Evolutionary conservation across 2,113 vertebrate genomes (phyloP).

Genomic region (Ptilonorhynchus violaceus): DNA sequence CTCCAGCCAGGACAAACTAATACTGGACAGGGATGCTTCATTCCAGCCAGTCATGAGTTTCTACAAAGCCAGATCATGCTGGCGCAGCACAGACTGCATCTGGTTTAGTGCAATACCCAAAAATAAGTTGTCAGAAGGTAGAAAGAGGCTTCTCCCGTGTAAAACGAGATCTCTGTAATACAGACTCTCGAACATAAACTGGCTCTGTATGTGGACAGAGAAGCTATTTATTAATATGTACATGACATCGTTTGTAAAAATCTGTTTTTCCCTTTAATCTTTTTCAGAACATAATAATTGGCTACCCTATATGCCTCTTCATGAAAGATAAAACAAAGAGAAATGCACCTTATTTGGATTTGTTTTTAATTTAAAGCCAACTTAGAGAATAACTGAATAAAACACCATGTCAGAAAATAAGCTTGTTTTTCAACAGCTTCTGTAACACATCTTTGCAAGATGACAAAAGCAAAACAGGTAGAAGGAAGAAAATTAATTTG

Average conservation of each 20-base stretch:
- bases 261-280: background rate
- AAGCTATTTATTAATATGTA: background rate
- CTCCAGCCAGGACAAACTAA: background rate
- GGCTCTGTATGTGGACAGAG: background rate
- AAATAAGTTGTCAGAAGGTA: background rate
- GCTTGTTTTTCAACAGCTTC: background rate
- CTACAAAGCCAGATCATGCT: background rate
- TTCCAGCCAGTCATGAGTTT: background rate
- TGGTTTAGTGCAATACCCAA: background rate
- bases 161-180: background rate
- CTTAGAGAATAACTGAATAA: background rate
- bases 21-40: background rate
- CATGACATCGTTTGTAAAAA: background rate
- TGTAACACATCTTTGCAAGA: background rate
- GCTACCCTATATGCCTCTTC: background rate
- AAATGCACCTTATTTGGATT: background rate
- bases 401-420: background rate
- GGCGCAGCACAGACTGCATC: background rate
- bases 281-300: background rate
- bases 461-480: background rate
- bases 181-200: accelerated
- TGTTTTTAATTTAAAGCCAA: background rate
- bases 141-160: background rate
- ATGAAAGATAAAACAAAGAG: background rate
- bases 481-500: background rate